Percentiles rank a stretch among this genome's conserved stretches.
Evolutionary conservation across 2,797 vertebrate genomes (phyloP).

Genomic region (Zenarchopterus dispar): DNA sequence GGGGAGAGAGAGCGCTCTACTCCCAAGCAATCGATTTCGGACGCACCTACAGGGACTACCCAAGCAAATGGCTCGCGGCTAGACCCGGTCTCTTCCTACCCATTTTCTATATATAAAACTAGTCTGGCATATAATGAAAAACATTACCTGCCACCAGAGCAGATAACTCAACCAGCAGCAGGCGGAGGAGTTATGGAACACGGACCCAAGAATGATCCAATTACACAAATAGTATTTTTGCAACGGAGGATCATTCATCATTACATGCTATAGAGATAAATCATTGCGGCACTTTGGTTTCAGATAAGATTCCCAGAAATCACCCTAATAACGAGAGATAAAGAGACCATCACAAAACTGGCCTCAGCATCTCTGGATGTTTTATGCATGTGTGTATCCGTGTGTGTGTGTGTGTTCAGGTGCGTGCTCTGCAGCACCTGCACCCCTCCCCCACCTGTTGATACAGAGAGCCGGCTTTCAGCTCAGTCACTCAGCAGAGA

Average conservation of each 20-base stretch:
- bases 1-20: conserved; percentile 59
- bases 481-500: conserved; percentile 47
- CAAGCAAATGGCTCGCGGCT: conserved; percentile 76
- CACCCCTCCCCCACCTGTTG: background rate
- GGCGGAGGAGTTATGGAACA: conserved; percentile 68
- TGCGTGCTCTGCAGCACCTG: conserved; percentile 11
- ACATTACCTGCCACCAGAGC: conserved; percentile 77
- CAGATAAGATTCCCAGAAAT: conserved; percentile 63
- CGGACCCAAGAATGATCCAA: conserved; percentile 74
- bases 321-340: conserved; percentile 60
- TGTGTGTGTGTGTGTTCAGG: conserved; percentile 2
- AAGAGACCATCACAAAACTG: conserved; percentile 38
- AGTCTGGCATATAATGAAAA: conserved; percentile 81
- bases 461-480: conserved; percentile 34
- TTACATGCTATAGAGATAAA: conserved; percentile 52
- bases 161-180: conserved; percentile 73
- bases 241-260: conserved; percentile 63
- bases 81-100: conserved; percentile 75
- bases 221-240: conserved; percentile 80
- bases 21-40: conserved; percentile 79
- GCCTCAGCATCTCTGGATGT: background rate
- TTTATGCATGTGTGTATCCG: conserved; percentile 6
- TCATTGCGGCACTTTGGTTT: conserved; percentile 49
- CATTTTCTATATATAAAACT: conserved; percentile 80
- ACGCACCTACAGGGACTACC: conserved; percentile 79